Evolutionary conservation across 2,888 invertebrate genomes (phyloP).

Genomic region (Anorthoa munda): DNA sequence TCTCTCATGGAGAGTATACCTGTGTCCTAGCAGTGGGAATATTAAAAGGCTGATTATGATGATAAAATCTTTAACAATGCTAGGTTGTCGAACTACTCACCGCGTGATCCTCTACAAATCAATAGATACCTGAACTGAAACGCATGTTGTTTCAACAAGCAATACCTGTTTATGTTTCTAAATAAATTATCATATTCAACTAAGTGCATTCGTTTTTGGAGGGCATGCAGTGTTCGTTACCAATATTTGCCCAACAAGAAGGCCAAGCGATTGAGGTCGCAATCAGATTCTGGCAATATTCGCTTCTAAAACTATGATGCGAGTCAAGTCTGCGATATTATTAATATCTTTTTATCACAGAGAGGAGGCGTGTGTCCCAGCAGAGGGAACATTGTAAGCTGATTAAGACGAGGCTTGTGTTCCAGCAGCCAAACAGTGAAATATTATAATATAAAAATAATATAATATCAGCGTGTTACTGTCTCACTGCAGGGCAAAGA

Average conservation of each 20-base stretch:
- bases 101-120: background rate
- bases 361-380: no score
- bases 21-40: no score
- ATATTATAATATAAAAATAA: no score
- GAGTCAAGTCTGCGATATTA: background rate
- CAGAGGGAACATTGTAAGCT: no score
- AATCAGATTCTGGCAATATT: conserved; percentile 42
- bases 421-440: no score
- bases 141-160: background rate
- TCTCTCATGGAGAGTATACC: no score
- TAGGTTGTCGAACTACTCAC: background rate
- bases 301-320: conserved; percentile 25
- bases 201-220: conserved; percentile 32
- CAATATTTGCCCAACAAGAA: conserved; percentile 51
- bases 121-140: background rate
- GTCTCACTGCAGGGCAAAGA: no score
- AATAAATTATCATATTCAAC: conserved; percentile 19
- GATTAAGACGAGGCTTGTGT: no score
- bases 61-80: no score
- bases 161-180: background rate
- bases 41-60: no score
- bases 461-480: no score
- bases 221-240: conserved; percentile 30
- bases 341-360: background rate
- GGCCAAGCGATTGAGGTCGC: conserved; percentile 43